Evolutionary conservation across 35 echinoderm and acorn worm genomes (phyloP), one percentile per base, ranked within the genome.

Genomic region (Acanthaster planci): DNA sequence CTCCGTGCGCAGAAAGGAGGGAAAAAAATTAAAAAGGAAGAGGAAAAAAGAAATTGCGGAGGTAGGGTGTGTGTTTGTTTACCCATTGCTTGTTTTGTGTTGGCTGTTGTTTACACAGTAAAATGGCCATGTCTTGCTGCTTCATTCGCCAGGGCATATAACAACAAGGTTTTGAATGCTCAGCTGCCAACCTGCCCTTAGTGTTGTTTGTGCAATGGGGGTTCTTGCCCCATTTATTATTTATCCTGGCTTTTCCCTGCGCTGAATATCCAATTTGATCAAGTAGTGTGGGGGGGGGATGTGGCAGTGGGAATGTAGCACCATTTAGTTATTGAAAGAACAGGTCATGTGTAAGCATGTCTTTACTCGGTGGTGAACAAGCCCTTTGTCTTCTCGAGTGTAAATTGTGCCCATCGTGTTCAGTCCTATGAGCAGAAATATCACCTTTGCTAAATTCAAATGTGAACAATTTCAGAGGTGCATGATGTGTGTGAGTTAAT

Each of bases 221-320:
- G 53, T 83, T 83, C 81, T 83, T 83, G 81, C 81, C 81, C 81
- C 81, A 83, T 21, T 83, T 83, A 83, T 51, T 83, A 83, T 83
- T 83, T 83, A 83, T 40, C 54, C 56, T 83, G 56, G 26, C 64
- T 72, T 72, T 72, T 72, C 38, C 59, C 56, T 31, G 29, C 53
- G 53, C 52, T 83, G 81, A 83, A 83, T 83, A 57, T 83, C 54
- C 81, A 83, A 83, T 83, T 83, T 58, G 53, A 60, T 83, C 38
- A 51, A 36, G 79, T 17, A 26, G 64, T 21, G 14, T 26, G 64
- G 64, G 26, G 64, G 64, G 64, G 14, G 34, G 64, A 27, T 72
- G 64, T 72, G 18, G 64, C 23, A 12, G 42, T 47, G 42, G 42
- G 42, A 47, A 47, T 6, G 42, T 47, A 12, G 42, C 12, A 12